Conservation (phyloP, 30 jellyfish, hydroid and myxozoan species). For the Hydractinia echinata region DNA sequence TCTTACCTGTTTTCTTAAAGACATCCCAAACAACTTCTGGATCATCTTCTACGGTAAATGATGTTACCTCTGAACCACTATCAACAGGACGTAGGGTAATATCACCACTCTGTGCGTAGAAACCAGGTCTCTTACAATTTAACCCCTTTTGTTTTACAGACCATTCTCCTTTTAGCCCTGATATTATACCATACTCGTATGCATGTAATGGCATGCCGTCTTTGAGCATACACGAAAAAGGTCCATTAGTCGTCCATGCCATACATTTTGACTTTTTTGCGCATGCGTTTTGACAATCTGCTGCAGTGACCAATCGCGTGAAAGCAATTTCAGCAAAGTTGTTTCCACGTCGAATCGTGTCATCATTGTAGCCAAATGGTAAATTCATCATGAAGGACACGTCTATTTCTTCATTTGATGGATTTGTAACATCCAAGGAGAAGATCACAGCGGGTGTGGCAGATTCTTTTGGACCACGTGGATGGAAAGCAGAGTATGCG, state of each 20-base stretch:
- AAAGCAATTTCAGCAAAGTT: conserved; percentile 47
- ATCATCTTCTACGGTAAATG: conserved; percentile 55
- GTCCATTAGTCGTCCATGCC: conserved; percentile 99
- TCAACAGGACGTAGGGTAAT: conserved; percentile 62
- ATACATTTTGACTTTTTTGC: conserved; percentile 77
- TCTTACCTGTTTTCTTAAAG: conserved; percentile 50
- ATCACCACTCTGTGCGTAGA: conserved; percentile 88
- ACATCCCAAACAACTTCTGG: conserved; percentile 67
- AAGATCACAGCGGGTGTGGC: conserved; percentile 88
- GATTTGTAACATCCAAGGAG: conserved; percentile 71
- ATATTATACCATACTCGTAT: conserved; percentile 89
- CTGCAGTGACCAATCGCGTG: conserved; percentile 81
- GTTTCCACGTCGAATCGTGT: conserved; percentile 89
- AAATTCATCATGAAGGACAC: conserved; percentile 76
- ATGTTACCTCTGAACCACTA: conserved; percentile 34
- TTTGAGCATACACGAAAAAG: conserved; percentile 88
- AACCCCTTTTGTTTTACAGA: conserved; percentile 45
- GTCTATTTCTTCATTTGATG: conserved; percentile 63
- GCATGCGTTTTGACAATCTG: conserved; percentile 96
- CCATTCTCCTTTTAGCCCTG: conserved; percentile 95
- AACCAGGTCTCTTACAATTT: conserved; percentile 77
- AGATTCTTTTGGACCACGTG: conserved; percentile 85
- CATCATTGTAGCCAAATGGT: conserved; percentile 95
- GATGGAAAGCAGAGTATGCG: conserved; percentile 83
- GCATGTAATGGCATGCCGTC: conserved; percentile 92